Conservation (phyloP, 2,113 vertebrate species). For the Gila orcuttii region DNA sequence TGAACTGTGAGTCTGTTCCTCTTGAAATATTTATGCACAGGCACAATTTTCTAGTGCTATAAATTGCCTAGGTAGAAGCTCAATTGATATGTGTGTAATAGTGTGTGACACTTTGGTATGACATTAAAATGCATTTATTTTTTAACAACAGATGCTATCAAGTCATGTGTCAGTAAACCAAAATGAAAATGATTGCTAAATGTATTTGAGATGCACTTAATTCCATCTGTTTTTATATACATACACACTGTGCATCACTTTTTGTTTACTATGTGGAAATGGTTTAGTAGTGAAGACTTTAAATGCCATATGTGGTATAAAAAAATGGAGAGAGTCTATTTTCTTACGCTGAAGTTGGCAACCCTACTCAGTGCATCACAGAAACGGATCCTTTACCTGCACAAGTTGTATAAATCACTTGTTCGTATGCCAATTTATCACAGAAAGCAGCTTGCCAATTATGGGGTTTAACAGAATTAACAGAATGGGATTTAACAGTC, state of each 20-base stretch:
- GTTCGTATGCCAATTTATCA: slow-evolving; percentile 1
- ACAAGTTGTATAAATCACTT: background rate
- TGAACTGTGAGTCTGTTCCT: background rate
- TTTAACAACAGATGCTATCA: slow-evolving; percentile 3
- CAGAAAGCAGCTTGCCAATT: slow-evolving; percentile 26
- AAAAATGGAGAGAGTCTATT: background rate
- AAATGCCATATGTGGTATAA: background rate
- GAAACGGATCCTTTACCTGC: background rate
- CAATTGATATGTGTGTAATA: background rate
- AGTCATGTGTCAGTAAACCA: slow-evolving; percentile 29
- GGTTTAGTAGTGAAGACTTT: background rate
- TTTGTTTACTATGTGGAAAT: slow-evolving; percentile 1
- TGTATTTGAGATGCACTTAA: background rate
- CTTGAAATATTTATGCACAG: slow-evolving; percentile 1
- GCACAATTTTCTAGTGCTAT: background rate
- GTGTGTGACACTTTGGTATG: background rate
- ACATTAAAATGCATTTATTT: background rate
- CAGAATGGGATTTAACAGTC: slow-evolving; percentile 9
- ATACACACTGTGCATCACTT: background rate
- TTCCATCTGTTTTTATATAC: background rate
- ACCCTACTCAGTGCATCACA: background rate
- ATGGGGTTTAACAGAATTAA: slow-evolving; percentile 36
- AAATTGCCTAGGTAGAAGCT: slow-evolving; percentile 9
- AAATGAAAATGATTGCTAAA: slow-evolving; percentile 7
- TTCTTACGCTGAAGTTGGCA: slow-evolving; percentile 1